phyloP scores from a whole-genome alignment of 2,113 vertebrate genomes.

The Malaclemys terrapin region DNA sequence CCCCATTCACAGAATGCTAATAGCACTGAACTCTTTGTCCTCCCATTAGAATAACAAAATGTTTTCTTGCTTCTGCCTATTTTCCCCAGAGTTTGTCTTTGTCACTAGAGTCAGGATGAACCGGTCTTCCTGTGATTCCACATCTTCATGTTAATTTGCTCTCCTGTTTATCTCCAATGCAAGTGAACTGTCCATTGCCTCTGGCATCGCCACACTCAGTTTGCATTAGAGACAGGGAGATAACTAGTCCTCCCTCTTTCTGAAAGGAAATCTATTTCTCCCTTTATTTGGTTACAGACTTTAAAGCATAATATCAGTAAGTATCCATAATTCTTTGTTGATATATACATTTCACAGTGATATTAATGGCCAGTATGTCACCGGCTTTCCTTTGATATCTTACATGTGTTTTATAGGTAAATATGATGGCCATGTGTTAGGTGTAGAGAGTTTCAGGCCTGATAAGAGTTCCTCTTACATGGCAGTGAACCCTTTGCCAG shows the following conservation, averaged over 20 bases:
- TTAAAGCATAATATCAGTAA: background rate
- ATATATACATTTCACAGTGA: no score
- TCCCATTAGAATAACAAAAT: background rate
- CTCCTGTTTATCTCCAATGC: background rate
- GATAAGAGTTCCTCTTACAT: no score
- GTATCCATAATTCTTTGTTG: no score
- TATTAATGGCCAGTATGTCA: no score
- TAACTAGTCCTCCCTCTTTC: background rate
- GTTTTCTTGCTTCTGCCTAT: background rate
- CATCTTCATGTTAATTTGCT: background rate
- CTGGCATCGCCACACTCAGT: background rate
- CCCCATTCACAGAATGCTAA: background rate
- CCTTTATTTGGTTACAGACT: background rate
- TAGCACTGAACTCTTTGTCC: background rate
- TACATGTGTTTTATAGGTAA: no score
- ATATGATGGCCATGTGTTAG: no score
- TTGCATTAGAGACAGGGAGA: background rate
- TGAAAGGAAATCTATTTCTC: background rate
- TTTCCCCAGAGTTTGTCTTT: background rate
- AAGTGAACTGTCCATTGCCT: background rate
- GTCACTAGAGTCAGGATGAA: background rate
- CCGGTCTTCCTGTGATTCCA: background rate
- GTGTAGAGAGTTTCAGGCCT: no score
- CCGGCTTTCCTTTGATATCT: no score
- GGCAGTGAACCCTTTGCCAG: no score